A percentile compares a stretch with the other conserved stretches of the same genome.
phyloP scores from a whole-genome alignment of 2,113 vertebrate genomes.

The Chitala chitala region DNA sequence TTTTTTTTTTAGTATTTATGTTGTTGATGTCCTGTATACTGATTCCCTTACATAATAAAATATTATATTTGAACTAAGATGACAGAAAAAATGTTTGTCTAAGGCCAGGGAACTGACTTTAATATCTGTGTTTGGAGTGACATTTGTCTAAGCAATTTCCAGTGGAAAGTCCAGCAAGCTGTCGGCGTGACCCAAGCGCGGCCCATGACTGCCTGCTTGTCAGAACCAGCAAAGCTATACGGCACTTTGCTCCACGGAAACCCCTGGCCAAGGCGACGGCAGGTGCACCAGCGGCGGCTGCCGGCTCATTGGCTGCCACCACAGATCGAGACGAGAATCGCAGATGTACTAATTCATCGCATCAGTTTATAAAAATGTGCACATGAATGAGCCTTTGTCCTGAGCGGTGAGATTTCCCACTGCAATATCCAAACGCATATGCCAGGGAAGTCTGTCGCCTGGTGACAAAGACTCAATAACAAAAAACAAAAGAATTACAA shows the following conservation, averaged over 20 bases:
- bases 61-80: background rate
- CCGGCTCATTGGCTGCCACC: background rate
- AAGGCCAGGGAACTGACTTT: background rate
- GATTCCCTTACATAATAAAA: background rate
- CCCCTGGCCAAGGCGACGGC: background rate
- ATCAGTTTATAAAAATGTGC: background rate
- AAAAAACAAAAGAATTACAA: no score
- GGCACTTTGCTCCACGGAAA: background rate
- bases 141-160: slow-evolving; percentile 16
- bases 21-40: no score
- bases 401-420: background rate
- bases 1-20: background rate
- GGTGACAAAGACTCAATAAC: no score
- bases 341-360: background rate
- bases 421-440: background rate
- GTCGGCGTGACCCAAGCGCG: background rate
- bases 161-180: slow-evolving; percentile 3
- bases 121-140: slow-evolving; percentile 14
- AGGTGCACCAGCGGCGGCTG: background rate
- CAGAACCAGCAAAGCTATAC: background rate
- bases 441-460: no score
- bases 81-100: background rate
- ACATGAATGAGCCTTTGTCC: background rate
- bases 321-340: background rate
- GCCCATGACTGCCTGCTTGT: background rate